Base-by-base conservation (phyloP, 1,140 invertebrate genomes). In the Antheraea mylitta region DNA sequence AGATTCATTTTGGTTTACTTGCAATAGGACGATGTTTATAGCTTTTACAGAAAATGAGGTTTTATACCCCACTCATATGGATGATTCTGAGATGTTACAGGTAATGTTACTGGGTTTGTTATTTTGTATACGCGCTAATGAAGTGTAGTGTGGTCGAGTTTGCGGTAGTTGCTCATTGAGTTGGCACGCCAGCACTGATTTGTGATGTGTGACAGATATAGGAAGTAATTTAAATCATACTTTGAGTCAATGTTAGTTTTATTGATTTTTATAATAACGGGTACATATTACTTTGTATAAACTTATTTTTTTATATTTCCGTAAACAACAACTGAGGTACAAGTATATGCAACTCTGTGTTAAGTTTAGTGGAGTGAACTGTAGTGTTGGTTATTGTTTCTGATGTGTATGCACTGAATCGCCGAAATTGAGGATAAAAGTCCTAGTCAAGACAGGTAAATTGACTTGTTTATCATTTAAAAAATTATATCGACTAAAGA, bases 51-150 rank as follows among this genome's bases (percentile, higher is more conserved):
- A 60, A 81, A 74, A 77, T 73, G 64, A 48, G 68, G 48, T 71
- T 76, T 64, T 81, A 77, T 64, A 61, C 8, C 53, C 13, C 64
- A 18, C 37, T 4, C 18, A 64, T 78, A 83, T 38, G 77, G 70
- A 58, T 66, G 71, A 72, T 73, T 79, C 64, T 84, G 60, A 70
- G 63, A 62, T 77, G 76, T 16, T 69, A 6, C 0, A 36, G 2
- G 11, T 0, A 38, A 65, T 69, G 77, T 58, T 78, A 78, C 76
- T 85, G 84, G 82, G 76, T 87, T 81, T 85, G 82, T 85, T 82
- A 82, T 89, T 84, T 85, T 86, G 86, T 90, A 73, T 81, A 85
- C 77, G 83, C 85, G 85, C 82, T 90, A 90, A 90, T 90, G 83
- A 88, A 85, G 83, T 80, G 79, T 85, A 86, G 85, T 85, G 81